Evolutionary conservation across 2,888 invertebrate genomes (phyloP).

Genomic region (Eupithecia centaureata): DNA sequence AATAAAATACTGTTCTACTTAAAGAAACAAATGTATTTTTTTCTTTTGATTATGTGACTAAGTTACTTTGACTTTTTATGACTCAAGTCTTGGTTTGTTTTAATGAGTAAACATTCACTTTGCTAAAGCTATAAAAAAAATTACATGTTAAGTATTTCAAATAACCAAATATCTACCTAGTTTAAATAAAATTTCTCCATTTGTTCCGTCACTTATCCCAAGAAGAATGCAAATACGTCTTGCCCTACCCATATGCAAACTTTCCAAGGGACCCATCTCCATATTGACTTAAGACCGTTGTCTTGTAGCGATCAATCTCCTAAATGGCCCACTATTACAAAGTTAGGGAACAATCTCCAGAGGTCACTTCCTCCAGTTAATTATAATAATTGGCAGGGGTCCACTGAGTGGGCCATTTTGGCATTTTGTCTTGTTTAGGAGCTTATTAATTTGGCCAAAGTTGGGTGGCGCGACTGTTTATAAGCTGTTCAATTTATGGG

Average conservation of each 20-base stretch:
- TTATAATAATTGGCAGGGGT: conserved; percentile 77
- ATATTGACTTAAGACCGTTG: conserved; percentile 74
- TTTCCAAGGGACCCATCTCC: conserved; percentile 55
- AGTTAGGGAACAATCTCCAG: conserved; percentile 72
- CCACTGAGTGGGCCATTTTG: conserved; percentile 45
- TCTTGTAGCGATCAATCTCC: conserved; percentile 79
- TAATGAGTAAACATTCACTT: too few relatives aligned
- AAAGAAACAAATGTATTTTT: too few relatives aligned
- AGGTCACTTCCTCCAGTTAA: conserved; percentile 82
- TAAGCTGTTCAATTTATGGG: neutral
- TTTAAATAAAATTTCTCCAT: neutral
- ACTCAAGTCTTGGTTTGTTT: too few relatives aligned
- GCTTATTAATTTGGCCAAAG: conserved; percentile 36
- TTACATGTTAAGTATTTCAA: too few relatives aligned
- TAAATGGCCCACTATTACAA: conserved; percentile 74
- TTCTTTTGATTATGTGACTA: too few relatives aligned
- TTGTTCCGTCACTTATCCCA: neutral
- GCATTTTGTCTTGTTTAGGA: conserved; percentile 43
- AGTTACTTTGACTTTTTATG: too few relatives aligned
- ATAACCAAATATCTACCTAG: too few relatives aligned
- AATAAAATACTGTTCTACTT: neutral
- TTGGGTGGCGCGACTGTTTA: neutral
- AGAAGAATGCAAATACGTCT: neutral
- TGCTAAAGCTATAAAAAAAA: too few relatives aligned
- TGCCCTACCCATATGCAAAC: conserved; percentile 54